A percentile compares a stretch with the other conserved stretches of the same genome.
phyloP scores from a whole-genome alignment of 2,888 invertebrate species.

The Pelosia muscerda region DNA sequence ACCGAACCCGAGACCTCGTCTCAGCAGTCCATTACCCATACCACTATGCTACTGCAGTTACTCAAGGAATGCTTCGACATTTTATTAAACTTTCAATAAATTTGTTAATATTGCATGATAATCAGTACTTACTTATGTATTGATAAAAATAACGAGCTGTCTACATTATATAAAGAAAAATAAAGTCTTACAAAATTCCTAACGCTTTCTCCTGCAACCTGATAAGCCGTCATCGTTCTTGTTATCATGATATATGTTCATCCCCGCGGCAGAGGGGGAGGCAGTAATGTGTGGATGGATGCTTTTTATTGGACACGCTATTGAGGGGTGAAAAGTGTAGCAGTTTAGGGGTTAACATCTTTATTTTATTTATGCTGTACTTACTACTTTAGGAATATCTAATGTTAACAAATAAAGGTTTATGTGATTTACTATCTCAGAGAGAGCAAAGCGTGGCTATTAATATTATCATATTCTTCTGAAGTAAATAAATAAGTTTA shows the following conservation, averaged over 20 bases:
- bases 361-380: conserved; percentile 19
- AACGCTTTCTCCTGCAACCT: conserved; percentile 10
- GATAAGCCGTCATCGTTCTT: conserved; percentile 23
- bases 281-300: conserved; percentile 27
- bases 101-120: too few relatives aligned
- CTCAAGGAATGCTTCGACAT: too few relatives aligned
- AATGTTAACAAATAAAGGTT: too few relatives aligned
- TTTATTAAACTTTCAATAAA: too few relatives aligned
- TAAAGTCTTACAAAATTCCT: neutral
- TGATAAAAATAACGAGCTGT: neutral
- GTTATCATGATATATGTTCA: conserved; percentile 42
- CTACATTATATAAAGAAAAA: neutral
- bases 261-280: conserved; percentile 16
- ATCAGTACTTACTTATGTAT: too few relatives aligned
- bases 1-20: too few relatives aligned
- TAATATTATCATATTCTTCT: too few relatives aligned
- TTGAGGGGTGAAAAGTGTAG: conserved; percentile 14
- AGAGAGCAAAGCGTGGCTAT: too few relatives aligned
- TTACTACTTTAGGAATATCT: neutral
- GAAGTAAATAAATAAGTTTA: too few relatives aligned
- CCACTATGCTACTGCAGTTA: too few relatives aligned
- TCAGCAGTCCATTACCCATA: too few relatives aligned
- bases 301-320: conserved; percentile 26
- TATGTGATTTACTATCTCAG: too few relatives aligned
- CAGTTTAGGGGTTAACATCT: conserved; percentile 3